Evolutionary conservation across 2,113 vertebrate species (phyloP), one percentile per base, ranked within the genome.

Genomic region (Oxyruncus cristatus): DNA sequence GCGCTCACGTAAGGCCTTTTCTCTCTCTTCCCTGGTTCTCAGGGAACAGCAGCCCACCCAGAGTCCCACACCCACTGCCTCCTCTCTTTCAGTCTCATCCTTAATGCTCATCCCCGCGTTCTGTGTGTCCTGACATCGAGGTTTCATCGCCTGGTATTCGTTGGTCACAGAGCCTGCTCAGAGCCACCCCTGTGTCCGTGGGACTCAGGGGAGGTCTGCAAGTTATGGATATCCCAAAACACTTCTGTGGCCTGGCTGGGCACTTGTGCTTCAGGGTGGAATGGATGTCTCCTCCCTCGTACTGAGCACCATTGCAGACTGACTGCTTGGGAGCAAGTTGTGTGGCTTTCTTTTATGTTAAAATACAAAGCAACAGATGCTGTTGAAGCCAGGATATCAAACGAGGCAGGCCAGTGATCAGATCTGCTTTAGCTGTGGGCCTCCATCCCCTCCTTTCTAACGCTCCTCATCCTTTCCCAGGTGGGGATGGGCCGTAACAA

Each of bases 401-500:
- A 44, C 0, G 0, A 71, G 28, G 67, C 80, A 82, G 68, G 79
- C 32, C 56, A 61, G 0, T 3, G 5, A 30, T 44, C 21, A 44
- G 62, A 27, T 73, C 37, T 70, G 65, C 71, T 71, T 49, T 32
- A 49, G 33, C 6, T 70, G 35, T 28, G 53, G 20, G 26, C 41
- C 26, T 76, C 37, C 62, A 65, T 5, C 44, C 14, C 56, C 46
- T 74, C 24, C 33, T 66, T 96, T 78, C 66, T 95, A 80, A 97
- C 3, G 1, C 28, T 77, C 9, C 28, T 81, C 35, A 7, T 94
- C 42, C 56, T 95, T 39, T 96, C 91, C 46, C 93, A 99, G 99
- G 99, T 99, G 65, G 99, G 99, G 23, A 98, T 99, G 53, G 99
- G 99, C 72, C 98, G 96, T 68, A 99, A 98, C 95, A 99, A 98